These are phyloP conservation scores for Phalangium opilio DNA, from an alignment of 2,888 invertebrate genomes.

Conservation along the genomic window DNA sequence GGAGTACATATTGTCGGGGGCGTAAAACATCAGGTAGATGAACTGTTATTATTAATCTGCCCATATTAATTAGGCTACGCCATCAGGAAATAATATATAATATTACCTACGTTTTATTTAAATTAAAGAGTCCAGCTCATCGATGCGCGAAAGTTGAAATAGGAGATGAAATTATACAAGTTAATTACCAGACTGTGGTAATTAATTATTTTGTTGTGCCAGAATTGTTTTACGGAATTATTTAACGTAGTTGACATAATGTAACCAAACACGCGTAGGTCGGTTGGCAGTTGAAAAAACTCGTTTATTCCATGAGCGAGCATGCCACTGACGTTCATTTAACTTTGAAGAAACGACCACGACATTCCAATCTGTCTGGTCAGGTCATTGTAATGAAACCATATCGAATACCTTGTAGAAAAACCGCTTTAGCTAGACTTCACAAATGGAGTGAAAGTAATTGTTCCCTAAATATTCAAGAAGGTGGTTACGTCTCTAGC, in stretches of 20 bases:
- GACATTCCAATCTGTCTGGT: slow-evolving; percentile 56
- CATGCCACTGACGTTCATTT: slow-evolving; percentile 64
- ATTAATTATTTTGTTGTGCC: slow-evolving; percentile 20
- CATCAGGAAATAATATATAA: neutral
- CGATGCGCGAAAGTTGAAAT: slow-evolving; percentile 80
- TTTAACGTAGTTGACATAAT: neutral
- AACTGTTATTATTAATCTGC: neutral
- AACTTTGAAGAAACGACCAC: slow-evolving; percentile 64
- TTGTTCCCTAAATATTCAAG: slow-evolving; percentile 9
- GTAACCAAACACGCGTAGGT: slow-evolving; percentile 36
- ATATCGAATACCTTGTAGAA: slow-evolving; percentile 19
- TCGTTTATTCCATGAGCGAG: slow-evolving; percentile 51
- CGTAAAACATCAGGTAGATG: slow-evolving; percentile 44
- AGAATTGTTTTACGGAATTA: neutral
- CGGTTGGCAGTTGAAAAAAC: slow-evolving; percentile 66
- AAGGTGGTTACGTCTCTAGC: slow-evolving; percentile 10
- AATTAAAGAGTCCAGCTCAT: slow-evolving; percentile 72
- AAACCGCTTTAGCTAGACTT: slow-evolving; percentile 13
- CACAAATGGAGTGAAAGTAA: slow-evolving; percentile 16
- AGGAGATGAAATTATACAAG: slow-evolving; percentile 92
- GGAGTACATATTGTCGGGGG: slow-evolving; percentile 62
- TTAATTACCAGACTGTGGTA: slow-evolving; percentile 45
- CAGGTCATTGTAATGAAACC: slow-evolving; percentile 33
- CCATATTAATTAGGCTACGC: neutral
- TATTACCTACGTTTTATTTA: neutral